Conservation (phyloP, 2,113 vertebrate species). For the Tenrec ecaudatus region DNA sequence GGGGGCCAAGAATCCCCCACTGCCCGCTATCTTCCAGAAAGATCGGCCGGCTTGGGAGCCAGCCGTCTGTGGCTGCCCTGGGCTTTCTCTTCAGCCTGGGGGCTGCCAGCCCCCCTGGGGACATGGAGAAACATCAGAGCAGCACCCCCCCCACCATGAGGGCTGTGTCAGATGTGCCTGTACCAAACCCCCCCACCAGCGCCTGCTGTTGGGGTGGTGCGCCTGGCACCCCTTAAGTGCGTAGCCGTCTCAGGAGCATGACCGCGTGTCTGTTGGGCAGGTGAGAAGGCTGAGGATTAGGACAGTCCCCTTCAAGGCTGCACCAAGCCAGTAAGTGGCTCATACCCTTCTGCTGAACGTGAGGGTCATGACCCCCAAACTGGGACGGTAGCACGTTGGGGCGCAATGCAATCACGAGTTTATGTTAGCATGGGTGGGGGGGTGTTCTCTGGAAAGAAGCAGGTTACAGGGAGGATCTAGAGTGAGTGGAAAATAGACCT, state of each 20-base stretch:
- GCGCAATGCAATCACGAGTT: not conserved
- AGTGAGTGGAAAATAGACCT: not conserved
- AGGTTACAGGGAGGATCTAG: not conserved
- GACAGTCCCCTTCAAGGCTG: accelerated
- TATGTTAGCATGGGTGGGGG: too few species aligned
- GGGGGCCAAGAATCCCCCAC: not conserved
- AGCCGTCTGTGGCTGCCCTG: not conserved
- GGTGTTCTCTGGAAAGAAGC: not conserved
- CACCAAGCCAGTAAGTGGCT: too few species aligned
- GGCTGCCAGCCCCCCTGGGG: too few species aligned
- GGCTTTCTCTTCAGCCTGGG: accelerated
- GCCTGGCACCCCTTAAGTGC: too few species aligned
- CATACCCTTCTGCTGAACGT: accelerated
- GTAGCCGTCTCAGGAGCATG: too few species aligned
- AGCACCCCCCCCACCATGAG: too few species aligned
- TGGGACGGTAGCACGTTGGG: accelerated
- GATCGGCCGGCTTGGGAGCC: not conserved
- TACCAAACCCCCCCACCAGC: too few species aligned
- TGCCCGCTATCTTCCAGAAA: not conserved
- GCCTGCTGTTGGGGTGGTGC: accelerated
- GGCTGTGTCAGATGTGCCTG: too few species aligned
- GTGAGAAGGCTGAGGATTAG: not conserved
- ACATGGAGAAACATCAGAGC: too few species aligned
- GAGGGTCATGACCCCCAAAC: accelerated
- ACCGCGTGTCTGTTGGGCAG: not conserved